phyloP scores from a whole-genome alignment of 2,888 invertebrate genomes.

The Philhelius pedissequus region DNA sequence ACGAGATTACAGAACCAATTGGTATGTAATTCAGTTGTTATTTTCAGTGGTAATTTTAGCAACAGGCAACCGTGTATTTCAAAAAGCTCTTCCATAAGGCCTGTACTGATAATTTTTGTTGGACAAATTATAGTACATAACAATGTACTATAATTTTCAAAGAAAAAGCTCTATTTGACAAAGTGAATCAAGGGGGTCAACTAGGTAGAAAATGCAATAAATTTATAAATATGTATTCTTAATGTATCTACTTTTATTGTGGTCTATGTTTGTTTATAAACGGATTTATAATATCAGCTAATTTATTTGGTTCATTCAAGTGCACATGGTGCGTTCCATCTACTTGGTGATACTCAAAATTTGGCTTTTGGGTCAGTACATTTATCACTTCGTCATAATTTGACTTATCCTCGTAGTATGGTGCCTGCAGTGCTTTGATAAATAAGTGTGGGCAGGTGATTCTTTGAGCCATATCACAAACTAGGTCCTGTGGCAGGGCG shows the following conservation, averaged over 20 bases:
- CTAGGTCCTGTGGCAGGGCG: constrained; percentile 78
- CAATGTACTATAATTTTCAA: no score
- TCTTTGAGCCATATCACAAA: constrained; percentile 80
- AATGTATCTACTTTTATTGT: constrained; percentile 38
- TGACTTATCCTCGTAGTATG: constrained; percentile 81
- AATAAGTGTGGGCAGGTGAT: constrained; percentile 84
- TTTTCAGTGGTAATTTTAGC: no score
- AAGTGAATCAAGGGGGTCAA: no score
- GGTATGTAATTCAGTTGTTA: no score
- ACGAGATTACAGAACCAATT: no score
- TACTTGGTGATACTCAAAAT: constrained; percentile 82
- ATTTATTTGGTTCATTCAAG: constrained; percentile 83
- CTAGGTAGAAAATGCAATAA: no score
- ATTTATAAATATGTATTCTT: no score
- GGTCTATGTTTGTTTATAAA: constrained; percentile 82
- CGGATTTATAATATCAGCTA: constrained; percentile 81
- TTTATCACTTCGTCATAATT: constrained; percentile 82
- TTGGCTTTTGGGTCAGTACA: constrained; percentile 80
- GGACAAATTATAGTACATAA: no score
- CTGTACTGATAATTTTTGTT: no score
- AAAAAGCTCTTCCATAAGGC: no score
- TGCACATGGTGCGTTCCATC: constrained; percentile 88
- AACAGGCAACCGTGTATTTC: no score
- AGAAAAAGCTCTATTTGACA: no score
- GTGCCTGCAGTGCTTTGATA: constrained; percentile 81